Evolutionary conservation across 2,113 vertebrate genomes (phyloP).

Genomic region (Cephalophus harveyi): DNA sequence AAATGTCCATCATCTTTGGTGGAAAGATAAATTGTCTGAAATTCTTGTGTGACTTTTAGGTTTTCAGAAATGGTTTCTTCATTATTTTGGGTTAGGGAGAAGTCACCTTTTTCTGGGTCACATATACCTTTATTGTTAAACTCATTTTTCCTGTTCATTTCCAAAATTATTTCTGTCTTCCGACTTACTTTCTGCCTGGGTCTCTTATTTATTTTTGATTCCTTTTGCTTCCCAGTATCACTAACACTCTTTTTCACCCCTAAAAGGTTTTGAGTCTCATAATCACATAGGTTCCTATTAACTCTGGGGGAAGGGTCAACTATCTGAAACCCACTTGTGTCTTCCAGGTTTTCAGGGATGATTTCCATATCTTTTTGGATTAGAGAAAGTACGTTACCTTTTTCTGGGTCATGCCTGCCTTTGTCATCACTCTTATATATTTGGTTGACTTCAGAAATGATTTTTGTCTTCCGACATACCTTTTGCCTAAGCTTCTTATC

Average conservation of each 20-base stretch:
- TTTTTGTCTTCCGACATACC: slow-evolving; percentile 41
- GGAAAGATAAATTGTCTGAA: slow-evolving; percentile 28
- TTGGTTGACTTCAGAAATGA: slow-evolving; percentile 52
- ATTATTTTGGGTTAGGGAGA: slow-evolving; percentile 24
- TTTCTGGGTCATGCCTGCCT: neutral
- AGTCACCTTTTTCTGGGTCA: slow-evolving; percentile 17
- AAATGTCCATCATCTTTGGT: slow-evolving; percentile 36
- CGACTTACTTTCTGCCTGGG: neutral
- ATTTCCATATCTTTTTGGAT: slow-evolving; percentile 22
- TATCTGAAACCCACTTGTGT: neutral
- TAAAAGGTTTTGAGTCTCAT: neutral
- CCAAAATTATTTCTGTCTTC: slow-evolving; percentile 58
- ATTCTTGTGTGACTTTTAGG: neutral
- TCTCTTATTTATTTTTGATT: slow-evolving; percentile 42
- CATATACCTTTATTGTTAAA: neutral
- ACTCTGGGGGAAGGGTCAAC: slow-evolving; percentile 21
- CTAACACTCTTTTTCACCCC: slow-evolving; percentile 22
- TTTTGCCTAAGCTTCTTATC: slow-evolving; percentile 24
- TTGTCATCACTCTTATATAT: neutral
- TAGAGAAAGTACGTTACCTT: neutral
- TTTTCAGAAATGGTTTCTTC: slow-evolving; percentile 54
- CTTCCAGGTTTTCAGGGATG: slow-evolving; percentile 20
- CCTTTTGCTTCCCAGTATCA: slow-evolving; percentile 25
- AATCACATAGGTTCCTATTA: neutral
- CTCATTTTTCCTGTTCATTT: slow-evolving; percentile 32